Evolutionary conservation across 2,888 invertebrate genomes (phyloP), one percentile per base, ranked within the genome.

Genomic region (Eristalis tenax): DNA sequence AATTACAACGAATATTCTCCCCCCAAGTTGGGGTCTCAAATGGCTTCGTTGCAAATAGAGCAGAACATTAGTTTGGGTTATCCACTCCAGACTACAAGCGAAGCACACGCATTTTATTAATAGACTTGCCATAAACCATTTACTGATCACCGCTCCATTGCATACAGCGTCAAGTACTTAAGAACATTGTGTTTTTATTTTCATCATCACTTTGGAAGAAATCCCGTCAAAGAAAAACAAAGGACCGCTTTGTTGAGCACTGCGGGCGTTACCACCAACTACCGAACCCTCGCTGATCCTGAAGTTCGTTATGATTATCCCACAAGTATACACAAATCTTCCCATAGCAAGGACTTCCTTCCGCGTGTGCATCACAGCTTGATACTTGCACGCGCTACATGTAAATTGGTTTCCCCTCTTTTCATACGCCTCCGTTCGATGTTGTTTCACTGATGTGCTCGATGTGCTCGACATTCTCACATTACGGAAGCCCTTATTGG

Each of bases 401-500:
- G 74, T 64, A 79, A 69, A 76, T 84, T 74, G 68, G 22, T 63
- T 69, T 74, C 77, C 74, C 65, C 61, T 71, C 73, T 2, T 38
- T 10, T 4, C 32, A 4, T 32, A 4, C 2, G 32, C 65, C 50
- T n/a, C n/a, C 64, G 79, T 75, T 75, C 79, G 66, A 76, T 71
- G 83, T 77, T 8, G 35, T 35, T 11, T 35, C 35, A 35, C 35
- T 35, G 56, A 63, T 28, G 32, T 32, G 26, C 26, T 26, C 26
- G 26, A 26, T 74, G 74, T 68, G 50, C 65, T 69, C 71, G 64
- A 68, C 71, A 50, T 71, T 80, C 87, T 89, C 89, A 78, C 63
- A 89, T 89, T 89, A 89, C 89, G 89, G 89, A 89, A 89, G 85
- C 89, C 89, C 89, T 89, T 87, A 88, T 89, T 90, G 91, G 92